Evolutionary conservation across 2,888 invertebrate genomes (phyloP).

Genomic region (Buathra laborator): DNA sequence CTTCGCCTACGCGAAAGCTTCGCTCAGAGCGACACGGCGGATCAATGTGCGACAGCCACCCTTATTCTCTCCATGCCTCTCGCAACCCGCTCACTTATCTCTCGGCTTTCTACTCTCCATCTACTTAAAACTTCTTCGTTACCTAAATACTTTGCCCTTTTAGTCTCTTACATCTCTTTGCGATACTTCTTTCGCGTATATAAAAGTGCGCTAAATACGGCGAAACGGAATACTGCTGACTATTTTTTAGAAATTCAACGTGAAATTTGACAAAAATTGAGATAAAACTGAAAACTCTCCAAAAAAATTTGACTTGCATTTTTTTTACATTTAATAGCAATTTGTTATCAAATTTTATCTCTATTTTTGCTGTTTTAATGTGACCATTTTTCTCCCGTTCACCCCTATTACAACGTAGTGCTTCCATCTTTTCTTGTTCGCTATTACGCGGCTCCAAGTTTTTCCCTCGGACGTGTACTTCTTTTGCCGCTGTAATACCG

Average conservation of each 20-base stretch:
- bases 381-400: no score
- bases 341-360: no score
- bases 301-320: no score
- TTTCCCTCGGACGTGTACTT: slow-evolving; percentile 1
- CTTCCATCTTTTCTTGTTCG: slow-evolving; percentile 5
- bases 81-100: slow-evolving; percentile 21
- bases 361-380: no score
- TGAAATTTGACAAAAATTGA: no score
- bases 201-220: background rate
- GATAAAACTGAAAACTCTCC: no score
- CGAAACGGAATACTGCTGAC: no score
- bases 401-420: slow-evolving; percentile 14
- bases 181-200: background rate
- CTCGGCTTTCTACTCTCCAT: background rate
- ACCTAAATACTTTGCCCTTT: slow-evolving; percentile 14
- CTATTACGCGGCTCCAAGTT: background rate
- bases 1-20: slow-evolving; percentile 45
- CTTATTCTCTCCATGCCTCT: slow-evolving; percentile 9
- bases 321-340: no score
- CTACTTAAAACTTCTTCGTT: background rate
- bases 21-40: slow-evolving; percentile 31
- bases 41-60: slow-evolving; percentile 17
- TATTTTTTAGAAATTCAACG: no score
- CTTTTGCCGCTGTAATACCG: background rate
- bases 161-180: background rate